Conservation (phyloP, 2,797 vertebrate species). For the Myotis vivesi region DNA sequence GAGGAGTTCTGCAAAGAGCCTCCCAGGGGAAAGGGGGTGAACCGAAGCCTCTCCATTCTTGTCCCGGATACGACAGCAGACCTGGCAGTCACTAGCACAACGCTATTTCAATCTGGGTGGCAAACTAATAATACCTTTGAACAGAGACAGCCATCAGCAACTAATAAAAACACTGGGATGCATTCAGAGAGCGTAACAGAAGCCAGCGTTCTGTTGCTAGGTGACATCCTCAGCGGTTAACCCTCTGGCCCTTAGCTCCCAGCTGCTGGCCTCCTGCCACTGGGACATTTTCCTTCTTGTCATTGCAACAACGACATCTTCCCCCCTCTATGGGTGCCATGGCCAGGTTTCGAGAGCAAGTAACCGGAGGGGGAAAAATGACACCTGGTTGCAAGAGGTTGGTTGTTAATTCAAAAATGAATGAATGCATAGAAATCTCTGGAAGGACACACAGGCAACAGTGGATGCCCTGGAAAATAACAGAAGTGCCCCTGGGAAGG, state of each 20-base stretch:
- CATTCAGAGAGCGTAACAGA: accelerated
- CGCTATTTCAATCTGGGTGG: background rate
- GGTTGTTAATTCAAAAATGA: background rate
- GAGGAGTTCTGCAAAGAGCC: background rate
- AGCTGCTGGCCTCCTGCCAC: background rate
- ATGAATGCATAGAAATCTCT: background rate
- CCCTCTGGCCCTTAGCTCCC: accelerated
- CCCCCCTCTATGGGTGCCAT: background rate
- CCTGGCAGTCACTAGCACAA: background rate
- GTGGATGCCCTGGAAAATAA: background rate
- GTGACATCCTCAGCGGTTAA: accelerated
- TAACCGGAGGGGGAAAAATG: background rate
- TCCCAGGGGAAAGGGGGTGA: constrained; percentile 16
- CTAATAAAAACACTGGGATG: accelerated
- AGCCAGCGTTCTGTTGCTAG: background rate
- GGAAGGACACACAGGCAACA: background rate
- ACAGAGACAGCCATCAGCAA: background rate
- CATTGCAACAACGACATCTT: background rate
- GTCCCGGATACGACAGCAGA: background rate
- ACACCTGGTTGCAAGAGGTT: background rate
- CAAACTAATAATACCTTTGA: background rate
- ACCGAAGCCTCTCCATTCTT: background rate
- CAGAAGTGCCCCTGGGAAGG: too few species aligned
- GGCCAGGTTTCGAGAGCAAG: background rate
- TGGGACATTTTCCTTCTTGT: accelerated